Conservation (phyloP, 2,797 vertebrate species). For the Eleutherodactylus coqui region DNA sequence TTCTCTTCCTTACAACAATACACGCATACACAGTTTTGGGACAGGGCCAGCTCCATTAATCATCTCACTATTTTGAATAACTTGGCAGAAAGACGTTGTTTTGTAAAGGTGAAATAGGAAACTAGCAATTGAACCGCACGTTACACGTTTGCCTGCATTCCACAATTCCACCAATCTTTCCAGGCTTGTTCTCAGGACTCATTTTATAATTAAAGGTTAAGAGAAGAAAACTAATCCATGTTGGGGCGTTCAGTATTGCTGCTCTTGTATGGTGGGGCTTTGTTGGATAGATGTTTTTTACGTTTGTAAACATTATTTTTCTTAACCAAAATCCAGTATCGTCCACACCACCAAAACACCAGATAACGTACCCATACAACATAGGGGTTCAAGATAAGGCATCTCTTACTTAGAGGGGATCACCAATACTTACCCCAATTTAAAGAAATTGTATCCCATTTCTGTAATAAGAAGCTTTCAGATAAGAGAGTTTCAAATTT, state of each 20-base stretch:
- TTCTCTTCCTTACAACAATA: constrained; percentile 20
- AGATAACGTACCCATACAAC: no score
- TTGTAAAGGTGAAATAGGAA: constrained; percentile 63
- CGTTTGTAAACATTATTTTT: neutral
- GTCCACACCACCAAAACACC: no score
- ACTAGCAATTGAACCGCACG: constrained; percentile 62
- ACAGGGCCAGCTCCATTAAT: constrained; percentile 57
- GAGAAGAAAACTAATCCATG: constrained; percentile 25
- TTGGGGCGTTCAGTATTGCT: neutral
- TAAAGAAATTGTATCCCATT: no score
- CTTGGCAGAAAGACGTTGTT: constrained; percentile 57
- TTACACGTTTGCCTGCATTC: constrained; percentile 63
- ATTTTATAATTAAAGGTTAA: constrained; percentile 37
- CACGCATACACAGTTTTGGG: constrained; percentile 46
- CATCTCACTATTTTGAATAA: constrained; percentile 62
- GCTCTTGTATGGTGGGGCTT: neutral
- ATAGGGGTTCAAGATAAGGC: no score
- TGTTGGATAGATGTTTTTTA: neutral
- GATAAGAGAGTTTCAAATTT: no score
- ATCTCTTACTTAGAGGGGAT: no score
- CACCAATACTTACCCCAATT: no score
- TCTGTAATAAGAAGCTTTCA: no score
- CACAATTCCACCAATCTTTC: constrained; percentile 52
- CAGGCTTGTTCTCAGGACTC: constrained; percentile 42
- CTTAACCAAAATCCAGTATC: neutral